Evolutionary conservation across 2,888 invertebrate genomes (phyloP), one percentile per base, ranked within the genome.

Genomic region (Branchipolynoe longqiensis): DNA sequence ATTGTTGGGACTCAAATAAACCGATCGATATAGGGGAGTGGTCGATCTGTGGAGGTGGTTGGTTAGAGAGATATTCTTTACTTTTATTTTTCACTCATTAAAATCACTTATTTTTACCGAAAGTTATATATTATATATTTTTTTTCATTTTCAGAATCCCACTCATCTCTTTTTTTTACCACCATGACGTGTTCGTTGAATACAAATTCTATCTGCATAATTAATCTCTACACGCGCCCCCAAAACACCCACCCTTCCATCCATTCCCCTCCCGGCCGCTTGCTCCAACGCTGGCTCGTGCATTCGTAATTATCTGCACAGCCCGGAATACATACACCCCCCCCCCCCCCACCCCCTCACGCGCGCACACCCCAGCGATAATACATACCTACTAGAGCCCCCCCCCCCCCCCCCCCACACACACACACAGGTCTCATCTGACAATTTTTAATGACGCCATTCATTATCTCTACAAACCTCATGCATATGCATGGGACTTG

Each of bases 401-500:
- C 28, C 3, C 6, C 36, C 69, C 36, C 33, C 69, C n/a, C n/a
- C n/a, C n/a, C n/a, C n/a, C n/a, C n/a, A n/a, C n/a, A n/a, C n/a
- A n/a, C n/a, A n/a, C n/a, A n/a, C n/a, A n/a, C n/a, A n/a, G n/a
- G n/a, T n/a, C n/a, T n/a, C n/a, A n/a, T n/a, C n/a, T n/a, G n/a
- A n/a, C n/a, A n/a, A 69, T 69, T 69, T 69, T 69, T 69, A 69
- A 69, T 69, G 69, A 69, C 69, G 69, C 38, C 69, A 69, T 69
- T 69, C 69, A 69, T 69, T 69, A 69, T 69, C 36, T 8, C 36
- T 33, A 22, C 4, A 38, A 4, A 22, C n/a, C n/a, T 69, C 69
- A 69, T 69, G 69, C 1, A 69, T 69, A 69, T 69, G 33, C 69
- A 69, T 69, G 38, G 36, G 3, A 38, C n/a, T 69, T 69, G 69